A percentile compares a stretch with the other conserved stretches of the same genome.
phyloP scores from a whole-genome alignment of 1,140 invertebrate genomes.

The Cydia strobilella region DNA sequence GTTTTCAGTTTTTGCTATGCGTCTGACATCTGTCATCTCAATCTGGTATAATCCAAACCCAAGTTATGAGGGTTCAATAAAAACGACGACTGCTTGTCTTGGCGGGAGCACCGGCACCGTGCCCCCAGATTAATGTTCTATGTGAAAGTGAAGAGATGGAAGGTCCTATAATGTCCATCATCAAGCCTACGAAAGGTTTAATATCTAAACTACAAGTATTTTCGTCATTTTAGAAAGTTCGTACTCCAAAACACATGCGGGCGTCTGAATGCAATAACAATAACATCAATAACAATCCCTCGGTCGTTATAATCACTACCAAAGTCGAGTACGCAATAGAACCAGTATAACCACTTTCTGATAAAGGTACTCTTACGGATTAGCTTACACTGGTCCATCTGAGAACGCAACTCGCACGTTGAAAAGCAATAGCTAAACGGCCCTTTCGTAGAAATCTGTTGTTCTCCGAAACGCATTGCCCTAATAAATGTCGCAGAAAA shows the following conservation, averaged over 20 bases:
- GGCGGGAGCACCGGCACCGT: too few species aligned
- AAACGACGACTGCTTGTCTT: too few species aligned
- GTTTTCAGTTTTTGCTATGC: too few species aligned
- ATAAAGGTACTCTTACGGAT: too few species aligned
- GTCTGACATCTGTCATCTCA: too few species aligned
- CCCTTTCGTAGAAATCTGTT: not conserved
- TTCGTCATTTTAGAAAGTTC: not conserved
- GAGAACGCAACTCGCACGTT: too few species aligned
- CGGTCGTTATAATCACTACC: not conserved
- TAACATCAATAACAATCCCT: not conserved
- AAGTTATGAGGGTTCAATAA: too few species aligned
- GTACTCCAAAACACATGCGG: slow-evolving; percentile 6
- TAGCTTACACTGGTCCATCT: too few species aligned
- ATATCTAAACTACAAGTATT: not conserved
- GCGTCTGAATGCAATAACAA: not conserved
- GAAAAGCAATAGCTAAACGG: not conserved
- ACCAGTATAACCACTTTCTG: not conserved
- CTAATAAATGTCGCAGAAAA: slow-evolving; percentile 10
- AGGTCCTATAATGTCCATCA: not conserved
- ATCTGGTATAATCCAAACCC: too few species aligned
- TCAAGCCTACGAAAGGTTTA: not conserved
- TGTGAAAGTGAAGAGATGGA: not conserved
- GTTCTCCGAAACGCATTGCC: not conserved
- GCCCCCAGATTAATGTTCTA: not conserved
- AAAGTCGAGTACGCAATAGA: not conserved